phyloP scores from a whole-genome alignment of 2,888 invertebrate species.

The Aspidiotus rigidus region DNA sequence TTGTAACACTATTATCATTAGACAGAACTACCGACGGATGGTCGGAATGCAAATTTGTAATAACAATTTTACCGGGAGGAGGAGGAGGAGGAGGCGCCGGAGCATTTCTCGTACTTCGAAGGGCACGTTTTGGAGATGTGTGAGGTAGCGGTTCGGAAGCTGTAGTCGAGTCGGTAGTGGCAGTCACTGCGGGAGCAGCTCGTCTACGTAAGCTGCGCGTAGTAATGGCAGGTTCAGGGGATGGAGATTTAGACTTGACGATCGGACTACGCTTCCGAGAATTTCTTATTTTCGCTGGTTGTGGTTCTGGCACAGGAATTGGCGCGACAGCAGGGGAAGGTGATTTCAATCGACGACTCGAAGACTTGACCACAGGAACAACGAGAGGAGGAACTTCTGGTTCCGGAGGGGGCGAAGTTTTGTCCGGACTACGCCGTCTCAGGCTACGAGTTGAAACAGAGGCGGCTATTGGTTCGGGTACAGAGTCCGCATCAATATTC shows the following conservation, averaged over 20 bases:
- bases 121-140: constrained; percentile 21
- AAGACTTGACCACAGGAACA: too few species aligned
- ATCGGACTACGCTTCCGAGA: constrained; percentile 22
- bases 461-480: not conserved
- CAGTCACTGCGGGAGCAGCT: not conserved
- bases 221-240: constrained; percentile 33
- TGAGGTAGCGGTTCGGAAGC: constrained; percentile 4
- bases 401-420: constrained; percentile 11
- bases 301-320: constrained; percentile 22
- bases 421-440: constrained; percentile 12
- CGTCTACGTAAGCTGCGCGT: constrained; percentile 34
- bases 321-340: not conserved
- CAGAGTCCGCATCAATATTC: not conserved
- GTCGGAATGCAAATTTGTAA: constrained; percentile 27
- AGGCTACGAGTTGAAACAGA: constrained; percentile 3
- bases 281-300: constrained; percentile 21
- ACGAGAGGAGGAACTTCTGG: not conserved
- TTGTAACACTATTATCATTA: not conserved
- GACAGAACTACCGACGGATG: constrained; percentile 25
- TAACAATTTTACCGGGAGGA: constrained; percentile 27
- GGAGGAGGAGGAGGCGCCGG: not conserved
- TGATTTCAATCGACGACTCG: too few species aligned
- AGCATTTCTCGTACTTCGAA: constrained; percentile 19
- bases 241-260: constrained; percentile 3
- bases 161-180: not conserved